A percentile compares a stretch with the other conserved stretches of the same genome.
These are phyloP conservation scores for Horisme vitalbata DNA, from an alignment of 2,888 invertebrate genomes.

Conservation along the genomic window DNA sequence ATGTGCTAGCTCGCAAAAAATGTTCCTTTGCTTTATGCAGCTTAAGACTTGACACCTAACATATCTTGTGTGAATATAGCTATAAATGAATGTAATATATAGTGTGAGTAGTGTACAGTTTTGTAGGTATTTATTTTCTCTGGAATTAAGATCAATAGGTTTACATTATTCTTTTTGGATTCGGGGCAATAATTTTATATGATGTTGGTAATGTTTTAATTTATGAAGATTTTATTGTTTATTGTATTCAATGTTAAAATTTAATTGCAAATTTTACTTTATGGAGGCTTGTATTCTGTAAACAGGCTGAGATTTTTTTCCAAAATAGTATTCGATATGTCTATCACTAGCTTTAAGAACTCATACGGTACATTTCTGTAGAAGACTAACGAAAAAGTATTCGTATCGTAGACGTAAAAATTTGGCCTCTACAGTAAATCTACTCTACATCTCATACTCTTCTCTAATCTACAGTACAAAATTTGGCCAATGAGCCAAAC, in stretches of 20 bases:
- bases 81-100: constrained; percentile 73
- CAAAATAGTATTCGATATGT: background rate
- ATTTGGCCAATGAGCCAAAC: too few relatives aligned
- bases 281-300: constrained; percentile 8
- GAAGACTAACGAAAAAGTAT: too few relatives aligned
- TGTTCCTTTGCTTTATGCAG: constrained; percentile 66
- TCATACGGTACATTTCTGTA: too few relatives aligned
- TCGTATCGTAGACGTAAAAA: too few relatives aligned
- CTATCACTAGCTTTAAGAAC: background rate
- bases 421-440: too few relatives aligned
- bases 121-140: constrained; percentile 49
- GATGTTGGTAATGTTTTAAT: constrained; percentile 70
- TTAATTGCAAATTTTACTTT: constrained; percentile 20
- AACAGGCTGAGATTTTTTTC: background rate
- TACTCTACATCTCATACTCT: too few relatives aligned
- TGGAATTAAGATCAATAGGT: constrained; percentile 37
- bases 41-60: constrained; percentile 72
- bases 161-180: constrained; percentile 28
- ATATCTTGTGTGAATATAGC: constrained; percentile 80
- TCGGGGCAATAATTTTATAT: constrained; percentile 73
- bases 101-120: constrained; percentile 64
- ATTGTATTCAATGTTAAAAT: constrained; percentile 22
- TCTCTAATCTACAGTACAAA: too few relatives aligned
- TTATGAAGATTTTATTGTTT: constrained; percentile 59
- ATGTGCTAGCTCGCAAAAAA: constrained; percentile 29